Evolutionary conservation across 2,113 vertebrate species (phyloP).

Genomic region (Periophthalmus modestus): DNA sequence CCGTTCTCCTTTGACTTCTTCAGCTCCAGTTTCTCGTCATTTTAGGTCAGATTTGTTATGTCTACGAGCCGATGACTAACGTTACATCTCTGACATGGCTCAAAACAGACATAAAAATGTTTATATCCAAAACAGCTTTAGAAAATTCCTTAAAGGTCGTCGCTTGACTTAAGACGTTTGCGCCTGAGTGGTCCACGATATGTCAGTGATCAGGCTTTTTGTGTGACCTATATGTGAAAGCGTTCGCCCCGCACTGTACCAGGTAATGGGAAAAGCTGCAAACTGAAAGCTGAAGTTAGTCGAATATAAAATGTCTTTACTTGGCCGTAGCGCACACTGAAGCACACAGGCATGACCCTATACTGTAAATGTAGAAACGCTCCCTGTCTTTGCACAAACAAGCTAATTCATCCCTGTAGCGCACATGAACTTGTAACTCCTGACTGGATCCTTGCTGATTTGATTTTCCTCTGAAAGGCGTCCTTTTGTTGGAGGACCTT

Average conservation of each 20-base stretch:
- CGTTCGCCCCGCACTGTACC: slow-evolving; percentile 10
- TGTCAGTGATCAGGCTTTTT: slow-evolving; percentile 32
- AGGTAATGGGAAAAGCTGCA: slow-evolving; percentile 11
- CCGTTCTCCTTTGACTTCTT: background rate
- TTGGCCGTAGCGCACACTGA: background rate
- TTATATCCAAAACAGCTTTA: slow-evolving; percentile 46
- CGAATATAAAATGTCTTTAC: background rate
- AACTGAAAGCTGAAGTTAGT: background rate
- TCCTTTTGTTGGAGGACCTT: slow-evolving; percentile 52
- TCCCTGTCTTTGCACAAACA: slow-evolving; percentile 2
- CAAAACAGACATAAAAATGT: slow-evolving; percentile 39
- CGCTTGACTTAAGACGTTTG: slow-evolving; percentile 20
- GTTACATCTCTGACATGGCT: slow-evolving; percentile 41
- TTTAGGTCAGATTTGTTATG: slow-evolving; percentile 57
- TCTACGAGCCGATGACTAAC: slow-evolving; percentile 60
- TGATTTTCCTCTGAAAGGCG: slow-evolving; percentile 59
- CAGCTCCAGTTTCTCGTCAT: slow-evolving; percentile 10
- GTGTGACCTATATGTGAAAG: slow-evolving; percentile 20
- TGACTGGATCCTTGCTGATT: slow-evolving; percentile 50
- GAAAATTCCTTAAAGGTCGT: slow-evolving; percentile 47
- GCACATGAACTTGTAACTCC: slow-evolving; percentile 27
- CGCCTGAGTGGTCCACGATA: slow-evolving; percentile 16
- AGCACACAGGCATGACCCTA: background rate
- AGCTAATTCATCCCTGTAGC: slow-evolving; percentile 24
- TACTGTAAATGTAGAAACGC: background rate